phyloP scores from a whole-genome alignment of 2,888 invertebrate genomes.

The Lasius platythorax region DNA sequence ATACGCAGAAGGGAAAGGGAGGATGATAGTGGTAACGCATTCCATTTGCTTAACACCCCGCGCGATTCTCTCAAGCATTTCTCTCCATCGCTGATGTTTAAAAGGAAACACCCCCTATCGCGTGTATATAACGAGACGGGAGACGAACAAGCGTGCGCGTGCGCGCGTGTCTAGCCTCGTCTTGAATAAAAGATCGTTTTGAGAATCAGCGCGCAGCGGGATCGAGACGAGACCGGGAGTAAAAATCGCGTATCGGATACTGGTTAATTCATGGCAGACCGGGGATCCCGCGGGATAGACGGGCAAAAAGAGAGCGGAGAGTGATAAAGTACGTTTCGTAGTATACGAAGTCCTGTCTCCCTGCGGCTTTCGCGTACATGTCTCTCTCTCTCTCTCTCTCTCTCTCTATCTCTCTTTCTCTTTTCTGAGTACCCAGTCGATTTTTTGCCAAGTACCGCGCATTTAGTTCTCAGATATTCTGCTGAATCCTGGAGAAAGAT shows the following conservation, averaged over 20 bases:
- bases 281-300: constrained; percentile 63
- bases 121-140: not conserved
- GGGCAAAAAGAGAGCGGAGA: constrained; percentile 63
- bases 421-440: not conserved
- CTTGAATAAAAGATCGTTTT: constrained; percentile 79
- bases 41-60: constrained; percentile 62
- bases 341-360: constrained; percentile 59
- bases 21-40: constrained; percentile 60
- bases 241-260: constrained; percentile 78
- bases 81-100: constrained; percentile 11
- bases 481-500: constrained; percentile 10
- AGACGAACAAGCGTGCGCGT: constrained; percentile 53
- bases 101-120: constrained; percentile 17
- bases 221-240: constrained; percentile 48
- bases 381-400: not conserved
- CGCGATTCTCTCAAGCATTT: constrained; percentile 27
- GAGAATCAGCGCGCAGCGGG: constrained; percentile 67
- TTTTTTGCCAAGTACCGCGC: constrained; percentile 29
- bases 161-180: constrained; percentile 54
- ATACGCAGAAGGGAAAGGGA: not conserved
- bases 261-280: constrained; percentile 80
- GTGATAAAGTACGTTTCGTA: constrained; percentile 70
- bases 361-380: constrained; percentile 5
- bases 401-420: not conserved
- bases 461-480: constrained; percentile 39